A percentile compares a stretch with the other conserved stretches of the same genome.
These are phyloP conservation scores for Scaeva pyrastri DNA, from an alignment of 2,888 invertebrate genomes.

Conservation along the genomic window DNA sequence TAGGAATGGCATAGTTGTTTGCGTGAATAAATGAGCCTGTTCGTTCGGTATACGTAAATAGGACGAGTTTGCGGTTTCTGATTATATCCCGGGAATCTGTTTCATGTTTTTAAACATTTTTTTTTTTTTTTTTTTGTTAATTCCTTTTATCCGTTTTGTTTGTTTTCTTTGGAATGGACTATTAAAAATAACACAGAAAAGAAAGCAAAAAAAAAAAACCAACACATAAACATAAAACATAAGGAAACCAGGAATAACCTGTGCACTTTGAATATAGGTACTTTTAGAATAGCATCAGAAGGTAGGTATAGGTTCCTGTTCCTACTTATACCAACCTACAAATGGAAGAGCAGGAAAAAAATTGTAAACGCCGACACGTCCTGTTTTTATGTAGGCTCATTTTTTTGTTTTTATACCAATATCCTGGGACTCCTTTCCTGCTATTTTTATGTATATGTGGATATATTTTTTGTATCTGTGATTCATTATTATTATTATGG, in stretches of 20 bases:
- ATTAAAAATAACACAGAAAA: conserved; percentile 17
- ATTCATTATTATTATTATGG: conserved; percentile 38
- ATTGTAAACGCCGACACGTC: conserved; percentile 50
- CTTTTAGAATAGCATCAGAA: conserved; percentile 40
- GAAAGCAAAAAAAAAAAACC: too few species aligned
- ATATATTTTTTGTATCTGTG: conserved; percentile 36
- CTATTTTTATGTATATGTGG: conserved; percentile 10
- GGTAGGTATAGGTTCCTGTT: background rate
- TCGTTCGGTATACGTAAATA: conserved; percentile 67
- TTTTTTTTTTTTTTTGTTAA: conserved; percentile 31
- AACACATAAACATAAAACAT: conserved; percentile 9
- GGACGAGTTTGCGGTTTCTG: conserved; percentile 71
- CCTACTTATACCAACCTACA: background rate
- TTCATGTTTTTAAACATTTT: conserved; percentile 24
- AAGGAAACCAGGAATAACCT: conserved; percentile 62
- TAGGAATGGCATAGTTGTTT: conserved; percentile 57
- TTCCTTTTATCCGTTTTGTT: conserved; percentile 60
- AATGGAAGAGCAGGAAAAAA: background rate
- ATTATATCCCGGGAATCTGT: conserved; percentile 66
- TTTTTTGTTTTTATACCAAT: conserved; percentile 38
- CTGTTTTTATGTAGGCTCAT: background rate
- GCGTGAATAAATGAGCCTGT: conserved; percentile 60
- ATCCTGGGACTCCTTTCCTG: conserved; percentile 51
- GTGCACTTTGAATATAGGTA: conserved; percentile 65
- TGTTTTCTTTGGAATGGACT: conserved; percentile 47